Conservation (phyloP, 2,113 vertebrate species). For the Cyanocitta stelleri region DNA sequence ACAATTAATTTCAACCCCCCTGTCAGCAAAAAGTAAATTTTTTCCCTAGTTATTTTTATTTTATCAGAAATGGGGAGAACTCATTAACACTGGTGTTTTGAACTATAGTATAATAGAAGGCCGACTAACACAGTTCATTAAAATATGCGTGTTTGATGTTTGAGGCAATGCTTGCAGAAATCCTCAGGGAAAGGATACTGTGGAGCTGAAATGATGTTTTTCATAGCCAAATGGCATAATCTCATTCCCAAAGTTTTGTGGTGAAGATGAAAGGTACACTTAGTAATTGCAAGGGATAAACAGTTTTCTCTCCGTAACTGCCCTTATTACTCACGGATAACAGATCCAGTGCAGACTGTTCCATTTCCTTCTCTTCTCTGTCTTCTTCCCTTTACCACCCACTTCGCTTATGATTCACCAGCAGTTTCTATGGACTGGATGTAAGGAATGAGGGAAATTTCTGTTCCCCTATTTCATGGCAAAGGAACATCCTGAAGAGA, state of each 20-base stretch:
- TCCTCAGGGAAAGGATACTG: not conserved
- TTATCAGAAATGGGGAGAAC: not conserved
- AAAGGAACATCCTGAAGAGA: not conserved
- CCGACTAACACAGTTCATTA: slow-evolving; percentile 24
- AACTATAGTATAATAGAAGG: not conserved
- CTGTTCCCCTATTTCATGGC: not conserved
- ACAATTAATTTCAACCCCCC: not conserved
- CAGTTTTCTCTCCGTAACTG: not conserved
- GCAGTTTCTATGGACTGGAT: not conserved
- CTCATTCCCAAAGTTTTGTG: not conserved
- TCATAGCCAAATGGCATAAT: slow-evolving; percentile 14
- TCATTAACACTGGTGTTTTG: slow-evolving; percentile 39
- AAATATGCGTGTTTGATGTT: slow-evolving; percentile 60
- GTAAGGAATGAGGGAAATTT: not conserved
- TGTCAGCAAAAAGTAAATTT: not conserved
- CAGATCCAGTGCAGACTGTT: not conserved
- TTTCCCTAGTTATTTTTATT: slow-evolving; percentile 26
- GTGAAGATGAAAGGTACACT: slow-evolving; percentile 28
- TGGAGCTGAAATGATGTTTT: not conserved
- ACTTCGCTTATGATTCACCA: slow-evolving; percentile 22
- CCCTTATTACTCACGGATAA: not conserved
- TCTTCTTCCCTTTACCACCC: not conserved
- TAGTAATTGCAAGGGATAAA: slow-evolving; percentile 7
- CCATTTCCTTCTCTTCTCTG: not conserved
- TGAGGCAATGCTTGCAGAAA: slow-evolving; percentile 46